These are phyloP conservation scores for Lomographa bimaculata DNA, from an alignment of 2,888 invertebrate genomes.

Conservation along the genomic window DNA sequence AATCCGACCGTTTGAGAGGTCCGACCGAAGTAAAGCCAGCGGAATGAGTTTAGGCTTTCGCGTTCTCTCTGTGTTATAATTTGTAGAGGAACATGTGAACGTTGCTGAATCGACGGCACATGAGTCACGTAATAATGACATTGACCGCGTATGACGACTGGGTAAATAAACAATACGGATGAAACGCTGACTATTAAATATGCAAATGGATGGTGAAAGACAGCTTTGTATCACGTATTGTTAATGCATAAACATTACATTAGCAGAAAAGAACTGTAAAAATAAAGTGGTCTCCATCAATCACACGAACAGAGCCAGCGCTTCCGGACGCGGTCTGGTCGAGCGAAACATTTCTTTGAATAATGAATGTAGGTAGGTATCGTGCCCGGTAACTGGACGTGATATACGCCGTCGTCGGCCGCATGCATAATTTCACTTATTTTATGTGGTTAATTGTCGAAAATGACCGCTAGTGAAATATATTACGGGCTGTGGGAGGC, in stretches of 20 bases:
- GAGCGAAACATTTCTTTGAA: conserved; percentile 83
- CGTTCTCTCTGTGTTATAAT: conserved; percentile 22
- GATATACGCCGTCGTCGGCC: conserved; percentile 83
- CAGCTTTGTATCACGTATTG: conserved; percentile 33
- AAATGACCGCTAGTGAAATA: conserved; percentile 82
- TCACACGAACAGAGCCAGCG: conserved; percentile 77
- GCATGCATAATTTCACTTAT: conserved; percentile 84
- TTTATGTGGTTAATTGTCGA: conserved; percentile 84
- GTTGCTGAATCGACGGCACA: conserved; percentile 11
- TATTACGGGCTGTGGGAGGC: conserved; percentile 71
- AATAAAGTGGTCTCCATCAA: conserved; percentile 79
- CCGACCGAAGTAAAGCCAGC: conserved; percentile 39
- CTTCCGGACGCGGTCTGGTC: conserved; percentile 76
- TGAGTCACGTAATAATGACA: conserved; percentile 21
- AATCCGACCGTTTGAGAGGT: conserved; percentile 74
- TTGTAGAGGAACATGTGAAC: conserved; percentile 14
- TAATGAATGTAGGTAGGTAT: conserved; percentile 82
- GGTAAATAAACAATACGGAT: conserved; percentile 17
- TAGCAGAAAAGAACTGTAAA: conserved; percentile 64
- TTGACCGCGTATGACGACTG: conserved; percentile 16
- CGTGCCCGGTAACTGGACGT: conserved; percentile 82
- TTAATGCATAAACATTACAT: conserved; percentile 47
- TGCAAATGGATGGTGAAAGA: conserved; percentile 20
- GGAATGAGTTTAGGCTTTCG: conserved; percentile 43
- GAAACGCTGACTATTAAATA: conserved; percentile 19